Percentiles rank a stretch among this genome's conserved stretches.
These are phyloP conservation scores for Zootoca vivipara DNA, from an alignment of 2,113 vertebrate species.

Conservation along the genomic window DNA sequence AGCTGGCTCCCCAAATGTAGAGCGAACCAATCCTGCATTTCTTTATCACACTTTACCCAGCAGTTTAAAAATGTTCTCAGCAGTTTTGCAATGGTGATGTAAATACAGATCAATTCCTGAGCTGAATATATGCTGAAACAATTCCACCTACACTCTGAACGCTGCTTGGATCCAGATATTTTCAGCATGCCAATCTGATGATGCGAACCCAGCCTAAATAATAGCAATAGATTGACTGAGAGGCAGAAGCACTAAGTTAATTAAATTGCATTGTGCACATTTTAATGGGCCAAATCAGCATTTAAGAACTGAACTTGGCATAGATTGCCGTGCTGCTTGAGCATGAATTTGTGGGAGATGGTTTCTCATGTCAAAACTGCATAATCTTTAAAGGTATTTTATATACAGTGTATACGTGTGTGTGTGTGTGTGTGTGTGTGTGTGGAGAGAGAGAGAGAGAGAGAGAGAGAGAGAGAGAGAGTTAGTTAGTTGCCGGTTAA, in stretches of 20 bases:
- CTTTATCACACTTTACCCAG: not conserved
- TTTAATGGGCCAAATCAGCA: not conserved
- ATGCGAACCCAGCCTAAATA: not conserved
- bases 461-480: too few species aligned
- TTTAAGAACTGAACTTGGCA: not conserved
- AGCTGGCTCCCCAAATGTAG: too few species aligned
- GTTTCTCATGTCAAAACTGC: not conserved
- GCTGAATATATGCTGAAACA: not conserved
- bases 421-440: too few species aligned
- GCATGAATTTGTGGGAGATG: constrained; percentile 16
- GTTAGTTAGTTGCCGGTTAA: not conserved
- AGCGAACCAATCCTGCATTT: not conserved
- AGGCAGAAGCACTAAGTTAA: not conserved
- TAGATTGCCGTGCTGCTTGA: not conserved
- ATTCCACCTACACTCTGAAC: not conserved
- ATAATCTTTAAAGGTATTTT: constrained; percentile 9
- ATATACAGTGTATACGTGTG: not conserved
- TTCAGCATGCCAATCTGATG: not conserved
- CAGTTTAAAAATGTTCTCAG: not conserved
- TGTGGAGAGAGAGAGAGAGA: too few species aligned
- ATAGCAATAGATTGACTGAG: not conserved
- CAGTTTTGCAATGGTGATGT: not conserved
- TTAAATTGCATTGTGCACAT: not conserved
- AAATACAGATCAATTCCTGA: not conserved
- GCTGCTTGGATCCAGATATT: not conserved